These are phyloP conservation scores for Scaptomyza hsui DNA, from an alignment of 1,140 invertebrate species.

Conservation along the genomic window DNA sequence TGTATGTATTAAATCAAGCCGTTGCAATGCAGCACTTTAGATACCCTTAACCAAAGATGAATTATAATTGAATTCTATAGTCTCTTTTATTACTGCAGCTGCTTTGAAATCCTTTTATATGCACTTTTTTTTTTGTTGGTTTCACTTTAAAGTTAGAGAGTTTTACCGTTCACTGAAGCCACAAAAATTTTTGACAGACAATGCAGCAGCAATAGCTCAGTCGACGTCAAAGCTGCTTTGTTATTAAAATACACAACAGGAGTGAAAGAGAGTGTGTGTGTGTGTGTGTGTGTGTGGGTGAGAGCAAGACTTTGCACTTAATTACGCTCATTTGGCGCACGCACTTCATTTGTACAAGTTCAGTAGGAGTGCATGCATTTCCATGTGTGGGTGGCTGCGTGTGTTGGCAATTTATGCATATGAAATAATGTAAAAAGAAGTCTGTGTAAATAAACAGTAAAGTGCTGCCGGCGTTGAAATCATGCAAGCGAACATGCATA, in stretches of 20 bases:
- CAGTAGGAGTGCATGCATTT: slow-evolving; percentile 27
- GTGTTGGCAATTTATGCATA: slow-evolving; percentile 74
- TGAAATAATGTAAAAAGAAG: slow-evolving; percentile 74
- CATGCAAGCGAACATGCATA: slow-evolving; percentile 63
- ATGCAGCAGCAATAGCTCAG: slow-evolving; percentile 10
- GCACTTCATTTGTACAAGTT: slow-evolving; percentile 24
- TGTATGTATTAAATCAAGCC: neutral
- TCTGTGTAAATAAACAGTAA: slow-evolving; percentile 77
- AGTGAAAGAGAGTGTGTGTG: neutral
- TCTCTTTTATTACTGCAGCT: neutral
- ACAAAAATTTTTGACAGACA: slow-evolving; percentile 41
- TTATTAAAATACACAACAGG: neutral
- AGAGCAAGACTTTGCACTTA: slow-evolving; percentile 53
- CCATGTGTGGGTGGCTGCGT: slow-evolving; percentile 26
- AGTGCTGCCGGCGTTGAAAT: slow-evolving; percentile 76
- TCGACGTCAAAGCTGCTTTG: slow-evolving; percentile 2
- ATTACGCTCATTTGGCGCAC: slow-evolving; percentile 72
- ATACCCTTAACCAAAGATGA: too few relatives aligned
- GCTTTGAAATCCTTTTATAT: neutral
- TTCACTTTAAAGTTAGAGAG: slow-evolving; percentile 8
- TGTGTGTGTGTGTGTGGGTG: neutral
- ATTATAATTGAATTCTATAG: neutral
- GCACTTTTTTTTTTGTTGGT: neutral
- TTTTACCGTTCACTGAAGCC: slow-evolving; percentile 9
- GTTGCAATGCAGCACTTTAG: neutral